Conservation (phyloP, 2,888 invertebrate species). For the Chrysolina americana region DNA sequence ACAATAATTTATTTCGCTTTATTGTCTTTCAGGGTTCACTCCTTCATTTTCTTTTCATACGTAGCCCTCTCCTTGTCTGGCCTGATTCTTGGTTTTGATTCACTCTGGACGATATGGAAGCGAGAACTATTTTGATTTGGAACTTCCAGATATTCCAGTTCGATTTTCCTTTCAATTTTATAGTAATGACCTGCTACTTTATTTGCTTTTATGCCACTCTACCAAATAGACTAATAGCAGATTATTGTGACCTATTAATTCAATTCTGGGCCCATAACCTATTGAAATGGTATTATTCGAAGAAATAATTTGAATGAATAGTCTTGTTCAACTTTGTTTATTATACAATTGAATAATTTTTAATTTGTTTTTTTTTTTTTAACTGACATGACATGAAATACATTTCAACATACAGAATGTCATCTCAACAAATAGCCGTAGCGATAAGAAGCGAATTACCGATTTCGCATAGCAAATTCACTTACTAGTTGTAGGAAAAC, state of each 20-base stretch:
- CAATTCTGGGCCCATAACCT: conserved; percentile 28
- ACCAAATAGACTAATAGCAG: neutral
- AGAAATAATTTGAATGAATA: neutral
- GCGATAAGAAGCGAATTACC: too few species aligned
- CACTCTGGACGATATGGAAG: conserved; percentile 2
- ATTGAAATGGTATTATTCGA: neutral
- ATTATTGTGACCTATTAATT: too few species aligned
- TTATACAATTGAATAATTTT: neutral
- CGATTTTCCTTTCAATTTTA: conserved; percentile 4
- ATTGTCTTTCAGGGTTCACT: too few species aligned
- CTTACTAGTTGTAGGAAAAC: too few species aligned
- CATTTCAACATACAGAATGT: neutral
- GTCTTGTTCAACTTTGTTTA: neutral
- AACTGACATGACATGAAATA: neutral
- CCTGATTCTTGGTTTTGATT: neutral
- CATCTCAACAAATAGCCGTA: neutral
- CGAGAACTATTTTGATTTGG: neutral
- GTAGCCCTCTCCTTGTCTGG: neutral
- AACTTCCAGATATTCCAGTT: conserved; percentile 18
- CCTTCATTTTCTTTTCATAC: neutral
- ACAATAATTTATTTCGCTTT: conserved; percentile 18
- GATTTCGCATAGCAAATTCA: too few species aligned
- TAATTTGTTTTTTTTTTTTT: neutral
- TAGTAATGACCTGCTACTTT: neutral
- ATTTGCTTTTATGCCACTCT: neutral